Conservation (phyloP, 2,797 vertebrate species). For the Pipistrellus pygmaeus region DNA sequence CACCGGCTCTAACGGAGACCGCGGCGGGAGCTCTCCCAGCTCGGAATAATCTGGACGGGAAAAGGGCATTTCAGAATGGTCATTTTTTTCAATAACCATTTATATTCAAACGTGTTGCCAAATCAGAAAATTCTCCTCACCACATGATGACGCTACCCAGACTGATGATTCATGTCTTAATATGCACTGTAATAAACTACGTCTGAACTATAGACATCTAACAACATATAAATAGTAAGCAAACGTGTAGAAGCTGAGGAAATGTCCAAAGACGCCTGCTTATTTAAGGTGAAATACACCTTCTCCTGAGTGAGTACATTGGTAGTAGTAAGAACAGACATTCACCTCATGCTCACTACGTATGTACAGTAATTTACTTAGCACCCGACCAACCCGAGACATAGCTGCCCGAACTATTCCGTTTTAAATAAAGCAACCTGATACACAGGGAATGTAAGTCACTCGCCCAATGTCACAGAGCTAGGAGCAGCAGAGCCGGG, state of each 20-base stretch:
- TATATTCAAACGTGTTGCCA: neutral
- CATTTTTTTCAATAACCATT: neutral
- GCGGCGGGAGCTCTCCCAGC: constrained; percentile 90
- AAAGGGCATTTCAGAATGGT: neutral
- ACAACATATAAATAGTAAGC: neutral
- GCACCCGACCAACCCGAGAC: neutral
- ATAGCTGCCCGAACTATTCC: neutral
- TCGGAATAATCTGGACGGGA: constrained; percentile 90
- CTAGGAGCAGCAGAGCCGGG: neutral
- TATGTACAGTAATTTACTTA: neutral
- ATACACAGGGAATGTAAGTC: neutral
- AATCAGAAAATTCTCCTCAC: constrained; percentile 30
- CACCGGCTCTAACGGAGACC: constrained; percentile 89
- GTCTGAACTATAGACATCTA: neutral
- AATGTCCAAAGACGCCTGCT: neutral
- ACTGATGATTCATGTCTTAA: neutral
- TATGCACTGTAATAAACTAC: neutral
- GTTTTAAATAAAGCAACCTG: neutral
- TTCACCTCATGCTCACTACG: neutral
- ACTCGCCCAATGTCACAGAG: neutral
- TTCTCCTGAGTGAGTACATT: neutral
- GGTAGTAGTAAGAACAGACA: neutral
- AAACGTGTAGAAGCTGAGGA: neutral
- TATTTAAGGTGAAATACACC: neutral
- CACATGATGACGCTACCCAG: neutral